Conservation (phyloP, 2,797 vertebrate species). For the Anas georgica region DNA sequence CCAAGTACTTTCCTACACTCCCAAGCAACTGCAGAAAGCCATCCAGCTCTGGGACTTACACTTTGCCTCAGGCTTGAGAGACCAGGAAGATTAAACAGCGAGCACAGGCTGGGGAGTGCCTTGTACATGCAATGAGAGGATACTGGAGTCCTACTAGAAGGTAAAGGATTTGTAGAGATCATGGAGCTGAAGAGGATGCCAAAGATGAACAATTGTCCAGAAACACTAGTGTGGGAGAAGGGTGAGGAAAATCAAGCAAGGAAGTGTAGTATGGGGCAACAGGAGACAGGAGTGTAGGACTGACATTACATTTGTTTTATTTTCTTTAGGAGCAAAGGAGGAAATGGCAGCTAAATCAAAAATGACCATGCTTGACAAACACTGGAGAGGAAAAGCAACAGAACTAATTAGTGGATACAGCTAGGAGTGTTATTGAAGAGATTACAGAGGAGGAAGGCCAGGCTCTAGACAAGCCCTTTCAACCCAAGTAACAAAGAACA, state of each 20-base stretch:
- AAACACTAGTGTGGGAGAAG: neutral
- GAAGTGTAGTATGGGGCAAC: neutral
- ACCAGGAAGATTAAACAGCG: neutral
- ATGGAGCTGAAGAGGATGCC: neutral
- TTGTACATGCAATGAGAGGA: neutral
- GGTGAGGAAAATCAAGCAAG: neutral
- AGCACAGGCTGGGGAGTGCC: neutral
- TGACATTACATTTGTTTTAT: neutral
- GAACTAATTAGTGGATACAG: rapidly evolving
- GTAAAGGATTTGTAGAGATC: neutral
- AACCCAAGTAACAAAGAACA: neutral
- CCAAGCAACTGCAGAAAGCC: neutral
- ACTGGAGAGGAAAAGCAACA: neutral
- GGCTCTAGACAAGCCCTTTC: neutral
- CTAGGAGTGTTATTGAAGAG: neutral
- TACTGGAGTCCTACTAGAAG: neutral
- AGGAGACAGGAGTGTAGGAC: neutral
- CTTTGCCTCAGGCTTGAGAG: neutral
- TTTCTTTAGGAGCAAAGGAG: neutral
- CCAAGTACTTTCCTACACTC: neutral
- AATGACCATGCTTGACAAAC: neutral
- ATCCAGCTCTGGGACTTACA: neutral
- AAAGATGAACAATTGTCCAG: neutral
- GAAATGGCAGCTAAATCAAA: neutral
- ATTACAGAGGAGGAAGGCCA: neutral